Base-by-base conservation (phyloP, 2,888 invertebrate species). In the Coelinius sp. region DNA sequence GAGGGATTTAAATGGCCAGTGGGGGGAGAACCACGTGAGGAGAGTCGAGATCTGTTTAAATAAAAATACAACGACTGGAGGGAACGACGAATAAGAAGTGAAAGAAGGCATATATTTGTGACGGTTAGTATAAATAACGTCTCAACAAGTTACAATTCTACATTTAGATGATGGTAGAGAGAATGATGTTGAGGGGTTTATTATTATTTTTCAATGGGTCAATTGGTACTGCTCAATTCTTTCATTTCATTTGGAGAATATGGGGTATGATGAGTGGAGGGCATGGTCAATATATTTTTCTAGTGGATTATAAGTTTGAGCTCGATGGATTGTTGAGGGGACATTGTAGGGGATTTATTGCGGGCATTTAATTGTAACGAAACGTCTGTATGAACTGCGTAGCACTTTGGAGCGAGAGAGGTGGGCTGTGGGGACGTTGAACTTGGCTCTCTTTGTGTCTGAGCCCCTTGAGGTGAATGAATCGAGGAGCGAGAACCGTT, bases 51-150 rank as follows among this genome's bases (percentile, higher is more conserved):
- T 35, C n/a, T n/a, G 35, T 59, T 17, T 59, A 31, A 59, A 59
- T 59, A 63, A 49, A 69, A 69, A 27, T 22, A 31, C 22, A 53
- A 44, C 17, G 52, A 59, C 44, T 35, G 69, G 49, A 35, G 31
- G 69, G 49, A 35, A 22, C 25, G 49, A 35, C 25, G 59, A 59
- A 59, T 59, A 59, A 31, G 59, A 59, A 20, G 25, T 31, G 59
- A 25, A 53, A 25, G 53, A 53, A 14, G 53, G 53, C 31, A 67
- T 31, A 52, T 71, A 69, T 63, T 67, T 52, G 67, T 69, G 71
- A 74, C 67, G 74, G 74, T 66, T 74, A 74, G 69, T 74, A 70
- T 64, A 38, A 44, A 64, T 59, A 52, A 35, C 65, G 65, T 63
- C 52, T 44, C 68, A 68, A 46, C 68, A 59, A 68, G 44, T 59